phyloP scores from a whole-genome alignment of 2,113 vertebrate genomes.

The Gobio gobio region DNA sequence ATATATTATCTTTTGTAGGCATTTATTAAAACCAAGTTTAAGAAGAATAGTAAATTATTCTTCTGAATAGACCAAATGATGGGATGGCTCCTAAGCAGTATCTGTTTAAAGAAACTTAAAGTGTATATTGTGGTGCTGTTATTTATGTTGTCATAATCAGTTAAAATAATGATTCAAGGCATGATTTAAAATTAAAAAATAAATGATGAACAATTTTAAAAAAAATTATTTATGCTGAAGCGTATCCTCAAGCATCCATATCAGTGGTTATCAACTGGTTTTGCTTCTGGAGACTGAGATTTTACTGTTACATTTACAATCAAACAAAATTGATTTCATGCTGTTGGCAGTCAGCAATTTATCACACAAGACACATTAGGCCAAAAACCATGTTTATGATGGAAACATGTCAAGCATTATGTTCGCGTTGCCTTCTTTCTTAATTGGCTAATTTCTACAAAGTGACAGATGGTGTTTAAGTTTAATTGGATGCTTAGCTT shows the following conservation, averaged over 20 bases:
- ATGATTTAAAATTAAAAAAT: conserved; percentile 37
- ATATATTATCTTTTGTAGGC: neutral
- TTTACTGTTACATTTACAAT: neutral
- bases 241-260: neutral
- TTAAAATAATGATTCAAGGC: conserved; percentile 50
- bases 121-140: conserved; percentile 56
- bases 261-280: conserved; percentile 12
- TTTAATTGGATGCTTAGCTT: neutral
- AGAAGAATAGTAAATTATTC: neutral
- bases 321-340: neutral
- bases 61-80: conserved; percentile 55
- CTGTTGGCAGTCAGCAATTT: neutral
- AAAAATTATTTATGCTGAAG: neutral
- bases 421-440: neutral
- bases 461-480: neutral
- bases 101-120: conserved; percentile 62
- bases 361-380: neutral
- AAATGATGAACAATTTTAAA: neutral
- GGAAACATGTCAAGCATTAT: neutral
- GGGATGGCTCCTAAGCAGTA: conserved; percentile 74
- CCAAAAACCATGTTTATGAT: conserved; percentile 24
- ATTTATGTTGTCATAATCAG: conserved; percentile 47
- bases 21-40: neutral
- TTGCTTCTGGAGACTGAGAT: neutral
- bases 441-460: neutral